Percentiles rank a stretch among this genome's conserved stretches.
Evolutionary conservation across 1,140 invertebrate species (phyloP).

Genomic region (Lasioglossum baleicum): DNA sequence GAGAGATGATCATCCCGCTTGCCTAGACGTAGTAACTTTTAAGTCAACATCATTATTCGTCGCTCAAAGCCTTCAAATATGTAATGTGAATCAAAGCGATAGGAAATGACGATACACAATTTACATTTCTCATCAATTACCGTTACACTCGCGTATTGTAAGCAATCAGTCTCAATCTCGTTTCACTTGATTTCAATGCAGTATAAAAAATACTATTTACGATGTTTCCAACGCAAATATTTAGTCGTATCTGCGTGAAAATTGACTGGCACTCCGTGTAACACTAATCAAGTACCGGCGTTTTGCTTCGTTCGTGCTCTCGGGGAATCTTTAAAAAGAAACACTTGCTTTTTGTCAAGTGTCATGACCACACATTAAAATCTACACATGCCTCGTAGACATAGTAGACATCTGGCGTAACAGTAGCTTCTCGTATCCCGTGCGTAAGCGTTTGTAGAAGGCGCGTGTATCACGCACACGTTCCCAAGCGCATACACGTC

Average conservation of each 20-base stretch:
- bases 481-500: not conserved
- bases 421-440: conserved; percentile 42
- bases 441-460: conserved; percentile 44
- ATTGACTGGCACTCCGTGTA: not conserved
- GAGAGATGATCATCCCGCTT: conserved; percentile 40
- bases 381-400: conserved; percentile 44
- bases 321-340: not conserved
- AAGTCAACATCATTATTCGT: conserved; percentile 48
- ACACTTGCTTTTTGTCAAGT: conserved; percentile 32
- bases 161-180: not conserved
- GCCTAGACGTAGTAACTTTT: conserved; percentile 39
- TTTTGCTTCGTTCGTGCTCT: not conserved
- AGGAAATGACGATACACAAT: not conserved
- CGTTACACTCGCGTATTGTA: not conserved
- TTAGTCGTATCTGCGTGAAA: not conserved
- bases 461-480: conserved; percentile 26
- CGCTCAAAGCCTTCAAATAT: conserved; percentile 35
- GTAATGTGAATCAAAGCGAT: conserved; percentile 14
- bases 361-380: conserved; percentile 27
- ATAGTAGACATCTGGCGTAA: conserved; percentile 57
- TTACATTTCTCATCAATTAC: not conserved
- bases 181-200: not conserved
- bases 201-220: not conserved
- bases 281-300: not conserved
- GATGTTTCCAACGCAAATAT: not conserved